Base-by-base conservation (phyloP, 2,113 vertebrate genomes). In the Thryonomys swinderianus region DNA sequence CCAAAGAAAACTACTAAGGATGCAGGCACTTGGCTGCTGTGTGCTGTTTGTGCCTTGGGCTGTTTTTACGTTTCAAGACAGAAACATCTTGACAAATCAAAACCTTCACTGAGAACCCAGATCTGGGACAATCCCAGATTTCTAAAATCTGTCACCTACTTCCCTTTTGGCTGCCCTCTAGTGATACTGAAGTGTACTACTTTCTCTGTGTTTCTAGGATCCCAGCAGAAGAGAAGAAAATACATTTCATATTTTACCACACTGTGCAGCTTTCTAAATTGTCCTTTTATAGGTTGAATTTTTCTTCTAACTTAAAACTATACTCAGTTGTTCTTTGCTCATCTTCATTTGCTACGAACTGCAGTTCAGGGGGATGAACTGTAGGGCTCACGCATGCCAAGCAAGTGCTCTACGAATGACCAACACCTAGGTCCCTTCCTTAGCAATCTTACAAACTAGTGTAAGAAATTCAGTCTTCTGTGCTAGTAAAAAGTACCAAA, bases 71-170 rank as follows among this genome's bases (percentile, higher is more conserved):
- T n/a, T n/a, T n/a, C n/a, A 62, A 94, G 25, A 78, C 2, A 88
- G 59, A 85, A 42, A 10, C 18, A 40, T 84, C n/a, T 66, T 91
- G 32, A 59, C 25, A 74, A 87, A 84, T 62, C 34, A 95, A 93
- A 88, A 55, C 20, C 12, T 80, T 90, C 30, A 84, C 0, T 92
- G 78, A 94, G 86, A 95, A 92, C 79, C 18, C 51, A 85, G 7
- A 51, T 78, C 37, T 89, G 25, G 78, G 21, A 42, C 11, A 96
- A 80, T 55, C 48, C n/a, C 55, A 82, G 79, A 91, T 59, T 94
- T 89, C 51, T 91, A 55, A 96, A 91, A 88, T 81, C 69, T 10
- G 79, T 84, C 40, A 80, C 14, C 7, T 42, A 81, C 76, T 94
- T 89, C 27, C 7, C 55, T 83, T 76, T 94, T 59, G 14, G 23